Percentiles rank a stretch among this genome's conserved stretches.
phyloP scores from a whole-genome alignment of 1,140 invertebrate genomes.

The Chelonus insularis region DNA sequence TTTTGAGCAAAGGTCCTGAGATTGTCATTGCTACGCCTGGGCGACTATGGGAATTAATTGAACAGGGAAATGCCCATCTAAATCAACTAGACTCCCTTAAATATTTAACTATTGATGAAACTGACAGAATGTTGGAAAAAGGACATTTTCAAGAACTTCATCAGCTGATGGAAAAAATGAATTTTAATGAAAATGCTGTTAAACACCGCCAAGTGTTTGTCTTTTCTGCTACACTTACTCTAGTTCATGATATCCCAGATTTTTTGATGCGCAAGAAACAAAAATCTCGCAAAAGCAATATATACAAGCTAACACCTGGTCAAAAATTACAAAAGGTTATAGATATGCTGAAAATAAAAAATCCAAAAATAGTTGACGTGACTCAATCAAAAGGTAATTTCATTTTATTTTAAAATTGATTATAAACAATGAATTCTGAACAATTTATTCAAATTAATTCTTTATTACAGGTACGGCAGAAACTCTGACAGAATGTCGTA shows the following conservation, averaged over 20 bases:
- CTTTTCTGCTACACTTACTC: constrained; percentile 95
- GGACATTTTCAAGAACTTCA: constrained; percentile 95
- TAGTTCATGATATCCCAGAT: constrained; percentile 82
- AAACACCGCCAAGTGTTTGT: constrained; percentile 87
- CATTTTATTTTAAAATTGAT: constrained; percentile 20
- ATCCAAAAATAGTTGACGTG: constrained; percentile 93
- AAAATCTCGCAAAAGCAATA: constrained; percentile 62
- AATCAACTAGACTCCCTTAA: constrained; percentile 71
- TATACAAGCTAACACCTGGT: constrained; percentile 68
- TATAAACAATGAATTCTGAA: neutral
- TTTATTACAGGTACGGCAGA: constrained; percentile 72
- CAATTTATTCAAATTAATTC: no score
- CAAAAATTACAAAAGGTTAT: constrained; percentile 76
- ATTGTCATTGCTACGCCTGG: constrained; percentile 96
- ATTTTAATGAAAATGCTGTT: constrained; percentile 66
- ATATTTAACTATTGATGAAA: constrained; percentile 95
- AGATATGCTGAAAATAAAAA: constrained; percentile 77
- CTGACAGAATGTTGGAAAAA: constrained; percentile 96
- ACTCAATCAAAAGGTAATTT: constrained; percentile 70
- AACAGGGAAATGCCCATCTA: constrained; percentile 76
- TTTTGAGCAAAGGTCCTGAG: constrained; percentile 82
- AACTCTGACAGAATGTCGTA: constrained; percentile 80
- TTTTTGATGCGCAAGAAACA: constrained; percentile 73
- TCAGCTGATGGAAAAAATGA: constrained; percentile 79
- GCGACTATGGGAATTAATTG: constrained; percentile 89